Conservation (phyloP, 2,113 vertebrate genomes). For the Opisthocomus hoazin region DNA sequence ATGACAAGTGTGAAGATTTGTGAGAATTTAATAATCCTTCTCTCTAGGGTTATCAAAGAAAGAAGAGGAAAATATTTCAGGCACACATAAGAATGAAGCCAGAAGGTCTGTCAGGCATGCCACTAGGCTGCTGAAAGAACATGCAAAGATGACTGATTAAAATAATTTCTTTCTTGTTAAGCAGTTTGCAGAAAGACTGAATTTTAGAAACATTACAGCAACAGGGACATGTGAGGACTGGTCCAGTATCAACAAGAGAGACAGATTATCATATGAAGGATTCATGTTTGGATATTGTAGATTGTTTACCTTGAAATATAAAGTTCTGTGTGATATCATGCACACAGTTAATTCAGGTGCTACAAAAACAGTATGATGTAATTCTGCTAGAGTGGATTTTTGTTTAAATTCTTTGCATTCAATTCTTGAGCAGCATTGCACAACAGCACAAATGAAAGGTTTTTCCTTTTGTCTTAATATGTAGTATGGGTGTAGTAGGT, state of each 20-base stretch:
- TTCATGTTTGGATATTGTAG: background rate
- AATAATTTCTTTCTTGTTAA: background rate
- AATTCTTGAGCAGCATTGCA: background rate
- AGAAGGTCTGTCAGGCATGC: background rate
- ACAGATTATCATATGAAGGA: background rate
- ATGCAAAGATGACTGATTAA: background rate
- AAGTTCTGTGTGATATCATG: background rate
- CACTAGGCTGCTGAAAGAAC: background rate
- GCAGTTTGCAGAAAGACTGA: background rate
- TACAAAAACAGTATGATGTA: background rate
- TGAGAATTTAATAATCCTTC: background rate
- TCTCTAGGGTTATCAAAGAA: background rate
- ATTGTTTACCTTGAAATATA: background rate
- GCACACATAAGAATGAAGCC: background rate
- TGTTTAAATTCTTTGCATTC: background rate
- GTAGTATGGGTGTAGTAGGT: background rate
- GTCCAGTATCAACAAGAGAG: background rate
- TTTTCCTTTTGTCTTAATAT: background rate
- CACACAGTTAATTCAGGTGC: background rate
- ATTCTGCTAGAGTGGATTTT: background rate
- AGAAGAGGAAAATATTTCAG: background rate
- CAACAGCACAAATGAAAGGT: background rate
- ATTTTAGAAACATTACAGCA: background rate
- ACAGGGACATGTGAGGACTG: background rate
- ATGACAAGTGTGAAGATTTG: background rate